Base-by-base conservation (phyloP, 2,797 vertebrate genomes). In the Gastrophryne carolinensis region DNA sequence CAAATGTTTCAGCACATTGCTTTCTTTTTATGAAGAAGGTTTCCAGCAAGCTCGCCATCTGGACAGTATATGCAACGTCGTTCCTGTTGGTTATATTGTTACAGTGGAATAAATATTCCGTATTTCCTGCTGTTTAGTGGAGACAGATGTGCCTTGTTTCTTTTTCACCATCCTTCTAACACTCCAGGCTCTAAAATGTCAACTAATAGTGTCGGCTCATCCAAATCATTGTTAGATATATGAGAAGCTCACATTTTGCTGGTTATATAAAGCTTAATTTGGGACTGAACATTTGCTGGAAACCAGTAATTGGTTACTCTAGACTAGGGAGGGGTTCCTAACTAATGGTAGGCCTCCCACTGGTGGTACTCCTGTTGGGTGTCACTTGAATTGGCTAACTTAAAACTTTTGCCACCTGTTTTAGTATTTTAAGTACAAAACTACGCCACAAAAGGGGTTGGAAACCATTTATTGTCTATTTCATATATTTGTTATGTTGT, bases 41-140 rank as follows among this genome's bases (percentile, higher is more conserved):
- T 73, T 79, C 66, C 64, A 80, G 76, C 80, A 70, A 61, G 75
- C 21, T 66, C 58, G 56, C 78, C 80, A 80, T 80, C 81, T 85
- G 80, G 80, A 74, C 75, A 64, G 74, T 77, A 79, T 83, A 81
- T 81, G 75, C 75, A 79, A 72, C 78, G 64, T 79, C 61, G 77
- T 80, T 81, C 73, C 17, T 75, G 1, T 65, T 78, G 76, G 1
- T 63, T 80, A 35, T 61, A 79, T 41, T 37, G 73, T 83, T 82
- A 82, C 68, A 81, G 75, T 79, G 58, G 69, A 37, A 61, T 26
- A 24, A 67, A 2, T 82, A 78, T 64, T 81, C 82, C 54, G 61
- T 77, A 65, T 65, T 73, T 53, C 66, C 27, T 81, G 72, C 54
- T 74, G 74, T 35, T 78, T 50, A 68, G 26, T 79, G 76, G 79